These are phyloP conservation scores for Coenobita brevimanus DNA, from an alignment of 1,140 invertebrate genomes.

Conservation along the genomic window DNA sequence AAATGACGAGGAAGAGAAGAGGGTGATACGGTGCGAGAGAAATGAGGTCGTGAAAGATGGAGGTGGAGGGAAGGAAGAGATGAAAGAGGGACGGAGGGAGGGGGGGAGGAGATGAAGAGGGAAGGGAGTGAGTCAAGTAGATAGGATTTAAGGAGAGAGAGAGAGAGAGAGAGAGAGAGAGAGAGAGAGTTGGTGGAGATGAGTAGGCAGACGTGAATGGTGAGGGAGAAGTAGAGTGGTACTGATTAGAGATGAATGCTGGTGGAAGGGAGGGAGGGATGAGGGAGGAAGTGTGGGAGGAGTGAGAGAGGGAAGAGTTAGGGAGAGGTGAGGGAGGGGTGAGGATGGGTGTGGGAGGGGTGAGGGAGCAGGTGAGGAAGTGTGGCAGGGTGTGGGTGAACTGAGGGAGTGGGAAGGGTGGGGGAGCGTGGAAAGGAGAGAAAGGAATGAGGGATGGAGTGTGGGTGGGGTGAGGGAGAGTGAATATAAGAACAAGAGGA, in stretches of 20 bases:
- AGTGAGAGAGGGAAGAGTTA: neutral
- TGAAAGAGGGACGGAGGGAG: neutral
- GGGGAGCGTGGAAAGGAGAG: neutral
- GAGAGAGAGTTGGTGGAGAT: neutral
- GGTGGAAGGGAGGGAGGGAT: neutral
- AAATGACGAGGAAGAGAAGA: neutral
- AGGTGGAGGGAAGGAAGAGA: neutral
- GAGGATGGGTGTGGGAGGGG: slow-evolving; percentile 3
- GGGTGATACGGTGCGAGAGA: neutral
- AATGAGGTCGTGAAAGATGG: neutral
- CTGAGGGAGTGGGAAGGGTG: neutral
- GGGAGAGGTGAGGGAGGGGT: neutral
- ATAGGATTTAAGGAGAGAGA: neutral
- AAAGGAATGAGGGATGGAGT: neutral
- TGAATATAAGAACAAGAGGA: neutral
- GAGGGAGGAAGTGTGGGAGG: neutral
- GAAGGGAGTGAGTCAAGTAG: neutral
- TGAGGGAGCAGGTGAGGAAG: slow-evolving; percentile 1
- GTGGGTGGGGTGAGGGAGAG: neutral
- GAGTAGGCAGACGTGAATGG: neutral
- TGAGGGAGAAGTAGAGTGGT: neutral
- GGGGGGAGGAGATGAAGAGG: too few species aligned
- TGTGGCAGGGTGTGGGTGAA: neutral
- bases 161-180: slow-evolving; percentile 17
- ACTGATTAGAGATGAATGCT: neutral